Base-by-base conservation (phyloP, 2,888 invertebrate genomes). In the Sarcophaga caerulescens region DNA sequence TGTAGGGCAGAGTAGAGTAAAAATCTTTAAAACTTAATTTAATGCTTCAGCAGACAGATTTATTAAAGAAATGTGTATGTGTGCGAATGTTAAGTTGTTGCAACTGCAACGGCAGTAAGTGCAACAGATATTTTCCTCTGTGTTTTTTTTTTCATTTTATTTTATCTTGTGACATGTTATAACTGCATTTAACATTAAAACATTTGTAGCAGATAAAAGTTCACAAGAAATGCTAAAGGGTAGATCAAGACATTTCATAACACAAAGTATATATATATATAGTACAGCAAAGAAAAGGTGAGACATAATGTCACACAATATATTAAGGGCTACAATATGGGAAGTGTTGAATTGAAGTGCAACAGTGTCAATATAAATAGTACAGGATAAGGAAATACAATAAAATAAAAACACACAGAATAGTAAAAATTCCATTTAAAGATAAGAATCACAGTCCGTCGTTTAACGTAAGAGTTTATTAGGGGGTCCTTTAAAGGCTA, bases 1-100 rank as follows among this genome's bases (percentile, higher is more conserved):
- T 62, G 70, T 75, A 52, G 52, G 23, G 17, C 21, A 25, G 52
- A 52, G 52, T 14, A 17, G 17, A 52, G 52, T 70, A 66, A 52
- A 35, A 75, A 63, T 74, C 74, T 75, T 71, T 76, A 71, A 73
- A 71, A 84, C 71, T 84, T 80, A 80, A 84, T 84, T 80, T 84
- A 84, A 76, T 73, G 79, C 80, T 76, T 80, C 75, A 71, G 60
- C 75, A 71, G 47, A 66, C 21, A 66, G 45, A 73, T 60, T 73
- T 80, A 73, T 73, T 73, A 73, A 66, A 75, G 12, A n/a, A 35
- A 35, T 35, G 8, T 10, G 2, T 35, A 2, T 2, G 35, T 35
- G 35, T 63, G 35, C 52, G 47, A 63, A 1, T 52, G 62, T 35
- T 4, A 35, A 35, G 63, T 62, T 25, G 35, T 23, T 19, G 17